A percentile compares a stretch with the other conserved stretches of the same genome.
These are phyloP conservation scores for Protodeltote pygarga DNA, from an alignment of 2,888 invertebrate genomes.

Conservation along the genomic window DNA sequence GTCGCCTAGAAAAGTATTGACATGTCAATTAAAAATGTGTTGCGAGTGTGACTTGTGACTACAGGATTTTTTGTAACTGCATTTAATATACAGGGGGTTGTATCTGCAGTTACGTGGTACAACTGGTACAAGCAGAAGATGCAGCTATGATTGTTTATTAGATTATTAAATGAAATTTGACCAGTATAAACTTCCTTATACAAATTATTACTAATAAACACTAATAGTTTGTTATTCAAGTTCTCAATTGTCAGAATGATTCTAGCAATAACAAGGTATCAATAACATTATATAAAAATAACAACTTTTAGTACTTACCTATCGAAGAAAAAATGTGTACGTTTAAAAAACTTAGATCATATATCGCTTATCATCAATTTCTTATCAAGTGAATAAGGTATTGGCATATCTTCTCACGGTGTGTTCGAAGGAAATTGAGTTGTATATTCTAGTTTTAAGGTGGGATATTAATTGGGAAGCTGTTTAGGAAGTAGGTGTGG, in stretches of 20 bases:
- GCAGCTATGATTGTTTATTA: too few relatives aligned
- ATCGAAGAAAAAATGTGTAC: conserved; percentile 46
- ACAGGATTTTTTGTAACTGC: too few relatives aligned
- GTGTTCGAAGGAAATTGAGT: conserved; percentile 35
- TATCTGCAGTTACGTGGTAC: too few relatives aligned
- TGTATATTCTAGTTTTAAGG: conserved; percentile 23
- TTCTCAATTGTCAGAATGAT: conserved; percentile 30
- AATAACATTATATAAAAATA: conserved; percentile 40
- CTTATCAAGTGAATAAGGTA: conserved; percentile 59
- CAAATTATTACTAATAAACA: conserved; percentile 5
- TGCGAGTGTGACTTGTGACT: too few relatives aligned
- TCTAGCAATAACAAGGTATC: conserved; percentile 39
- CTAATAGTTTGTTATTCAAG: conserved; percentile 4
- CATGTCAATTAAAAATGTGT: too few relatives aligned
- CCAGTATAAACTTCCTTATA: background rate
- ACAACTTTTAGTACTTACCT: conserved; percentile 22
- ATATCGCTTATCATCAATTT: conserved; percentile 57
- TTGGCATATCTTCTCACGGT: conserved; percentile 71
- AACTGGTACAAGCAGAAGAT: too few relatives aligned
- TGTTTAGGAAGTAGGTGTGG: conserved; percentile 36
- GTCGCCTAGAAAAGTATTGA: too few relatives aligned
- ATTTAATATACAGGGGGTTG: too few relatives aligned
- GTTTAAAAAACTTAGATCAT: conserved; percentile 49
- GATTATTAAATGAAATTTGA: background rate
- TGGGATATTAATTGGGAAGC: conserved; percentile 26